Evolutionary conservation across 1,140 invertebrate genomes (phyloP), one percentile per base, ranked within the genome.

Genomic region (Agrypnia vestita): DNA sequence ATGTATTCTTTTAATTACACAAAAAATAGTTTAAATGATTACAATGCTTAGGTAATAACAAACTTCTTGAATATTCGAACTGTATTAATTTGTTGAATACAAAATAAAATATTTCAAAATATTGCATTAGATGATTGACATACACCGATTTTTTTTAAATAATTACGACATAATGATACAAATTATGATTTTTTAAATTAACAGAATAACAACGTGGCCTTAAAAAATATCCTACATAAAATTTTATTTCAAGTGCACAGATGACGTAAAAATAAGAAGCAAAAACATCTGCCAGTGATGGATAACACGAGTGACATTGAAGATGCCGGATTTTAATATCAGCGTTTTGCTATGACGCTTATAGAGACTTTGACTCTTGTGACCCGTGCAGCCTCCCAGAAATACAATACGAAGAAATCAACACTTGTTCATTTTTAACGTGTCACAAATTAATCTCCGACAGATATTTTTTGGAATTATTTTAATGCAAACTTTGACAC

Each of bases 261-360:
- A 59, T 59, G 21, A 19, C 17, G 55, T 59, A 59, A 59, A 59
- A 59, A 59, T 59, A 59, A 55, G 55, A 64, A 64, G 21, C 61
- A 43, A 64, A 25, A 64, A 64, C 19, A 4, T 35, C 21, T 64
- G 61, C 0, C 61, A 64, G 61, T 64, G 61, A 64, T 64, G 61
- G 61, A 64, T 64, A 64, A 64, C 35, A 0, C 21, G 35, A n/a
- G 21, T 64, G 61, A 64, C 61, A 64, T 64, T 64, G 61, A 64
- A 43, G 19, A 64, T 64, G 19, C 25, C 19, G 13, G 19, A 64
- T 51, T 35, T 43, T 43, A 64, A 19, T 43, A 35, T 64, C 12
- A 10, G 25, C 35, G n/a, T 35, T 59, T 17, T 59, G 9, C 11
- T 13, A 64, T 64, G 61, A 64, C 61, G 61, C 35, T 35, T 64